Percentiles rank a stretch among this genome's conserved stretches.
Conservation (phyloP, 2,888 invertebrate species). For the Apodemia hepburni region DNA sequence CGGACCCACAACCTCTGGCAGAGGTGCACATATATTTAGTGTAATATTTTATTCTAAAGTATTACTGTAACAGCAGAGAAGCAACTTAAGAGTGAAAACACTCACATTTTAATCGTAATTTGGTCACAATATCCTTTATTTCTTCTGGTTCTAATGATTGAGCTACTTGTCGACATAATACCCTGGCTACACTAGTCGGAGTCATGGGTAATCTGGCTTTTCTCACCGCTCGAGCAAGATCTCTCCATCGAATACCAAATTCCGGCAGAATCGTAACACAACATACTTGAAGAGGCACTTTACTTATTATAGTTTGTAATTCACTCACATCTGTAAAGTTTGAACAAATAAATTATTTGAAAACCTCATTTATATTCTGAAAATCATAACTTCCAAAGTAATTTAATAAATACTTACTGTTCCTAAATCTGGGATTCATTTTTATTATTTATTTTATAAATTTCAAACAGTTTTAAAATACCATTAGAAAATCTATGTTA, state of each 20-base stretch:
- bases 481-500: too few species aligned
- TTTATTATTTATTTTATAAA: too few species aligned
- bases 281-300: constrained; percentile 48
- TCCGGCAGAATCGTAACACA: constrained; percentile 48
- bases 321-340: constrained; percentile 47
- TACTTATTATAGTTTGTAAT: constrained; percentile 46
- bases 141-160: constrained; percentile 42
- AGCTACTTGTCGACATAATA: constrained; percentile 45
- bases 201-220: constrained; percentile 51
- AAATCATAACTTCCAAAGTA: too few species aligned
- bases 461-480: too few species aligned
- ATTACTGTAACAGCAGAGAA: too few species aligned
- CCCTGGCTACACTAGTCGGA: constrained; percentile 46
- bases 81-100: constrained; percentile 14
- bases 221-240: constrained; percentile 44
- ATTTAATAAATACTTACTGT: too few species aligned
- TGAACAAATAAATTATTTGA: too few species aligned
- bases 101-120: constrained; percentile 50
- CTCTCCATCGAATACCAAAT: constrained; percentile 54
- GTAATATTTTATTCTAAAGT: too few species aligned
- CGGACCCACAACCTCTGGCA: too few species aligned
- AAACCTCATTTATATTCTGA: too few species aligned
- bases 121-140: constrained; percentile 44
- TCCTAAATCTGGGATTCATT: too few species aligned
- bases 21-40: too few species aligned